Percentiles rank a stretch among this genome's conserved stretches.
Evolutionary conservation across 2,113 vertebrate genomes (phyloP).

Genomic region (Perca schrenkii): DNA sequence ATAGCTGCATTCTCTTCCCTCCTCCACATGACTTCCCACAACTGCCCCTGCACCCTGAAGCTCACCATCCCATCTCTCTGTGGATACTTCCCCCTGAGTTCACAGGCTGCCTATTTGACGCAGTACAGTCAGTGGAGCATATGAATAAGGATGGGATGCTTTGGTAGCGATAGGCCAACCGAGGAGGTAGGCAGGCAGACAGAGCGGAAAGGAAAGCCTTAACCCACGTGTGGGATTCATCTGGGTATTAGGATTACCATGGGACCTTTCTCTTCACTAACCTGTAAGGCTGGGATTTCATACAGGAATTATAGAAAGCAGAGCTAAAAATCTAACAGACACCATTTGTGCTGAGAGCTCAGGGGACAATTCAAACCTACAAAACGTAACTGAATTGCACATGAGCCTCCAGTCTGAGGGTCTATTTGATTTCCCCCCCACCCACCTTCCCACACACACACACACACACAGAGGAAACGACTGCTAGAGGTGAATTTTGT

Average conservation of each 20-base stretch:
- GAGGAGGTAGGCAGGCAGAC: conserved; percentile 8
- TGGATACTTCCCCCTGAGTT: conserved; percentile 32
- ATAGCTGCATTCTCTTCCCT: conserved; percentile 58
- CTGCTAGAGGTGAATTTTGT: conserved; percentile 47
- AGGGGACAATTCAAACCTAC: conserved; percentile 35
- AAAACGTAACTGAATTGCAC: conserved; percentile 19
- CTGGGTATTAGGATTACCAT: neutral
- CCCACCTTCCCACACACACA: neutral
- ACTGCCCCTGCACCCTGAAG: conserved; percentile 20
- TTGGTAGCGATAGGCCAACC: conserved; percentile 21
- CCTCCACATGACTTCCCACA: conserved; percentile 35
- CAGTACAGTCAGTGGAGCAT: conserved; percentile 50
- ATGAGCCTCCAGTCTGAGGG: neutral
- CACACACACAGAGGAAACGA: conserved; percentile 24
- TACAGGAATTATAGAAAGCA: neutral
- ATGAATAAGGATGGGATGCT: conserved; percentile 47
- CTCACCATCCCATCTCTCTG: conserved; percentile 25
- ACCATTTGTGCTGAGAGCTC: neutral
- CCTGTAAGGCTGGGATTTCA: neutral
- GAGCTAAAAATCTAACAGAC: neutral
- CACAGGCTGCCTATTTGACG: conserved; percentile 34
- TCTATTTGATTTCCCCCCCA: conserved; percentile 39
- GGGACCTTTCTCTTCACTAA: neutral
- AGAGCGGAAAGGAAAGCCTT: conserved; percentile 23
- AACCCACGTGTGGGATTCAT: conserved; percentile 16